Evolutionary conservation across 2,888 invertebrate species (phyloP), one percentile per base, ranked within the genome.

Genomic region (Perizoma flavofasciatum): DNA sequence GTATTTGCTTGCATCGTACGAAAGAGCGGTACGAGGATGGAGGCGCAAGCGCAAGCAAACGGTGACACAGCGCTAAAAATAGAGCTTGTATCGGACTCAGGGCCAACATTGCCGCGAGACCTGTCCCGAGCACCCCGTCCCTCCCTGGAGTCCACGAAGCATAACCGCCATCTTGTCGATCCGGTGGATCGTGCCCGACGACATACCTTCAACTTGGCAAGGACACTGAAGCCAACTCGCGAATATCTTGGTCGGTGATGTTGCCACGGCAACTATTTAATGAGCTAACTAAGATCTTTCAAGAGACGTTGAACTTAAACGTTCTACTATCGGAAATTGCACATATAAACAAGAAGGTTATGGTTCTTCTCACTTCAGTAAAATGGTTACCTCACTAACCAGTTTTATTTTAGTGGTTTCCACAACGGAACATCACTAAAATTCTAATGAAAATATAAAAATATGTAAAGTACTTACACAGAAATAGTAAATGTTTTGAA

Each of bases 21-120:
- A 59, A 55, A 60, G 61, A 59, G 55, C 48, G 45, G 58, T 53
- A 48, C 48, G 58, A 49, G 79, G 74, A 37, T 52, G 41, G 68
- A 74, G 57, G 74, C 76, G 77, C 77, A 75, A 77, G 74, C 76
- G 77, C 77, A 75, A 77, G 83, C 82, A 82, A 81, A 78, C 82
- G 85, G 86, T 90, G 91, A 89, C 90, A 89, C 89, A 88, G 83
- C 86, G 88, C 91, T 91, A 91, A 86, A 92, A 91, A 92, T 91
- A 91, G 89, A 87, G 84, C 77, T 79, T 70, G 73, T 69, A 71
- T 77, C 75, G 77, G 77, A 73, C 61, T 71, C 80, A 81, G 79
- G 79, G 77, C 72, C 68, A 69, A 66, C 67, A 59, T 57, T 55
- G 65, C 75, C 69, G 74, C 69, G 68, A 69, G 78, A 77, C 79